Conservation (phyloP, 2,888 invertebrate genomes). For the Heliconius aoede region DNA sequence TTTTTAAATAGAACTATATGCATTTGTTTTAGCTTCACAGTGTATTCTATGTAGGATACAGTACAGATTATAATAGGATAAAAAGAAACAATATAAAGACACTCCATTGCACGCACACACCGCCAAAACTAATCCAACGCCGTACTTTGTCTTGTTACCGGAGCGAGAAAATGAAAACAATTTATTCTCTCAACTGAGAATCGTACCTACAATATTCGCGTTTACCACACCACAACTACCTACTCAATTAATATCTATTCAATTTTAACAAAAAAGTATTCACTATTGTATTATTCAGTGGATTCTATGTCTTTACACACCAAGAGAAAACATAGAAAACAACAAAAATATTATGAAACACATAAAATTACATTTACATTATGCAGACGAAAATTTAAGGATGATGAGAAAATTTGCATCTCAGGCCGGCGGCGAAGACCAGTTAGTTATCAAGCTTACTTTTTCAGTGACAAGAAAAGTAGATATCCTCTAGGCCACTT, state of each 20-base stretch:
- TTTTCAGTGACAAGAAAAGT: not conserved
- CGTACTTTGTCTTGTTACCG: no score
- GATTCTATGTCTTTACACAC: not conserved
- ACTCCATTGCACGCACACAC: not conserved
- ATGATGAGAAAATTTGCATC: conserved; percentile 37
- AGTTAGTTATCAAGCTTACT: conserved; percentile 5
- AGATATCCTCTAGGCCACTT: not conserved
- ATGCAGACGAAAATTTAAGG: conserved; percentile 28
- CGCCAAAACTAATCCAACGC: not conserved
- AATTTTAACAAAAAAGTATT: not conserved
- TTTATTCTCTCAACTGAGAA: not conserved
- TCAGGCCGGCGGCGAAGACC: conserved; percentile 7
- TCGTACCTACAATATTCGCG: not conserved
- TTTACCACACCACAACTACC: not conserved
- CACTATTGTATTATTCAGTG: not conserved
- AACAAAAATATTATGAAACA: conserved; percentile 13
- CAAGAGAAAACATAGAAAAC: not conserved
- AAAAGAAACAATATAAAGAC: not conserved
- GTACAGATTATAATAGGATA: not conserved
- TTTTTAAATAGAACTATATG: no score
- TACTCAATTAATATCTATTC: not conserved
- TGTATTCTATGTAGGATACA: not conserved
- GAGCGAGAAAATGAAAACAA: not conserved
- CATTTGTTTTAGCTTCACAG: not conserved
- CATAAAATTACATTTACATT: conserved; percentile 33